Evolutionary conservation across 2,888 invertebrate genomes (phyloP).

Genomic region (Atrina japonica): DNA sequence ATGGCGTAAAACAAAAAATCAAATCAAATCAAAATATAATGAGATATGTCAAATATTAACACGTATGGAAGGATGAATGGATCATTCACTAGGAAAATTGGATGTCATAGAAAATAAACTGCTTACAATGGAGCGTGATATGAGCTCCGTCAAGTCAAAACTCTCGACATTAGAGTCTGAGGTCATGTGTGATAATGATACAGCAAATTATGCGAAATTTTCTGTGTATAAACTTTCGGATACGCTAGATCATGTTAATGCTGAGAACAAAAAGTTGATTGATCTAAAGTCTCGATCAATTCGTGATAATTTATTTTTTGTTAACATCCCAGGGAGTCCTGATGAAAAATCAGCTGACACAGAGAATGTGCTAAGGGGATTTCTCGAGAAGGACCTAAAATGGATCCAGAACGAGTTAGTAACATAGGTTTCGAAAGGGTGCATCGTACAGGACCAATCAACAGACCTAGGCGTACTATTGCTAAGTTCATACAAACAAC

Average conservation of each 20-base stretch:
- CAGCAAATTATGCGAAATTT: not conserved
- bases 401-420: not conserved
- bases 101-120: not conserved
- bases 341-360: constrained; percentile 3
- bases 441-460: not conserved
- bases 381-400: not conserved
- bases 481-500: constrained; percentile 1
- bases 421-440: not conserved
- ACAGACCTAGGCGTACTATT: not conserved
- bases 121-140: not conserved
- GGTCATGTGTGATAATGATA: not conserved
- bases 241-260: not conserved
- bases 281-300: constrained; percentile 7
- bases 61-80: not conserved
- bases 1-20: too few relatives aligned
- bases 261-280: not conserved
- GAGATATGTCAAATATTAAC: too few relatives aligned
- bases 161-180: not conserved
- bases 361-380: not conserved
- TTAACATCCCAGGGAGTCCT: not conserved
- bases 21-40: too few relatives aligned
- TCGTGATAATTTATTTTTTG: not conserved
- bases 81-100: not conserved
- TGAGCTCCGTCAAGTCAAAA: not conserved
- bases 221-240: not conserved